Evolutionary conservation across 1,140 invertebrate species (phyloP), one percentile per base, ranked within the genome.

Genomic region (Megalonaias nervosa): DNA sequence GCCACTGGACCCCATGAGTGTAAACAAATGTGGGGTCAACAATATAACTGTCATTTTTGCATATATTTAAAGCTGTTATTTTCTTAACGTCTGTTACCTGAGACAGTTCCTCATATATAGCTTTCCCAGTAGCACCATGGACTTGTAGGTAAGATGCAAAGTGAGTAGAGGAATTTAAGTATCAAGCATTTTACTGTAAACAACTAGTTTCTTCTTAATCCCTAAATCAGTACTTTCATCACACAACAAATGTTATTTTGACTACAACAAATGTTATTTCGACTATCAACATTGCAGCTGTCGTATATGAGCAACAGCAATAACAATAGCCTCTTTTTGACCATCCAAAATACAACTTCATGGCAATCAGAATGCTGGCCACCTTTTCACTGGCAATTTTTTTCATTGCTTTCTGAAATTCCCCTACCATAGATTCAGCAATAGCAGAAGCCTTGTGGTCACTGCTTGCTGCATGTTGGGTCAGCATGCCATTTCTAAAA

Each of bases 151-250:
- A 66, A 23, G 16, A n/a, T 19, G 55, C 19, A 56, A 66, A 74
- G 26, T 66, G 62, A 12, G 72, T 66, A 26, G 56, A 65, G 11
- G 62, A 48, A 11, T 21, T 1, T 48, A 74, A 57, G 72, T 74
- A 56, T 74, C 19, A 56, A 74, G 15, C 4, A 74, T 21, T 26
- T 62, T 65, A 14, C 31, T 55, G 67, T 66, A 74, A 26, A 74
- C 64, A 57, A 65, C n/a, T 13, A 74, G 62, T 26, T 74, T 67
- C 59, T 74, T 74, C 19, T 74, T 26, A 21, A 59, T 21, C 9
- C 21, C 72, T 58, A 66, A 66, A 23, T 74, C 72, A 14, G 72
- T 74, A n/a, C 69, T 71, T 71, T 71, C 59, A 60, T 71, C 69
- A 71, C 23, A 31, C 13, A 60, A 26, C 5, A 71, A 59, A 26